A percentile compares a stretch with the other conserved stretches of the same genome.
These are phyloP conservation scores for Salvelinus namaycush DNA, from an alignment of 2,113 vertebrate species.

Conservation along the genomic window DNA sequence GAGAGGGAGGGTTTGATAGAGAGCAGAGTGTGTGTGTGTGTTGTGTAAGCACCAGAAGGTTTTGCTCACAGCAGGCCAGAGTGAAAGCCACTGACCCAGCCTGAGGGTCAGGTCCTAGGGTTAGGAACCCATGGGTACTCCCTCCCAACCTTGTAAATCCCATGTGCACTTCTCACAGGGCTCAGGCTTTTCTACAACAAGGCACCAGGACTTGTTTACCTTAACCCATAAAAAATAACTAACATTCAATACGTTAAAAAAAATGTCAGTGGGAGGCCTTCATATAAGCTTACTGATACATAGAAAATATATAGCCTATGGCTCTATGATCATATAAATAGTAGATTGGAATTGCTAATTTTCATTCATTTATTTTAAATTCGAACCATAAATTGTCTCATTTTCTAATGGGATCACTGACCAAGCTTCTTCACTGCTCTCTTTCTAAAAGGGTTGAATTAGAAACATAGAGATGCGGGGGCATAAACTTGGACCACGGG, in stretches of 20 bases:
- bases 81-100: constrained; percentile 66
- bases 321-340: neutral
- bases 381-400: neutral
- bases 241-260: too few relatives aligned
- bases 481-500: constrained; percentile 28
- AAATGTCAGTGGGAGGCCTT: too few relatives aligned
- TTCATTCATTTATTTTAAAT: neutral
- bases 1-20: neutral
- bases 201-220: too few relatives aligned
- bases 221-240: too few relatives aligned
- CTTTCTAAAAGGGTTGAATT: neutral
- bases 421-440: neutral
- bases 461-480: neutral
- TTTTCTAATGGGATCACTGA: neutral
- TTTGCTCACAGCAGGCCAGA: constrained; percentile 73
- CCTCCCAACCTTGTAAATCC: constrained; percentile 8
- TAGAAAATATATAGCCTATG: too few relatives aligned
- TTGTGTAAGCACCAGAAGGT: constrained; percentile 45
- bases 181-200: too few relatives aligned
- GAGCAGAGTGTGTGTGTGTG: constrained; percentile 13
- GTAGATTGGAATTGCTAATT: neutral
- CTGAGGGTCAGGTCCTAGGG: constrained; percentile 64
- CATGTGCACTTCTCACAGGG: constrained; percentile 5
- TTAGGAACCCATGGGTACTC: constrained; percentile 19
- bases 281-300: too few relatives aligned